Conservation (phyloP, 2,113 vertebrate genomes). For the Apodemus speciosus region DNA sequence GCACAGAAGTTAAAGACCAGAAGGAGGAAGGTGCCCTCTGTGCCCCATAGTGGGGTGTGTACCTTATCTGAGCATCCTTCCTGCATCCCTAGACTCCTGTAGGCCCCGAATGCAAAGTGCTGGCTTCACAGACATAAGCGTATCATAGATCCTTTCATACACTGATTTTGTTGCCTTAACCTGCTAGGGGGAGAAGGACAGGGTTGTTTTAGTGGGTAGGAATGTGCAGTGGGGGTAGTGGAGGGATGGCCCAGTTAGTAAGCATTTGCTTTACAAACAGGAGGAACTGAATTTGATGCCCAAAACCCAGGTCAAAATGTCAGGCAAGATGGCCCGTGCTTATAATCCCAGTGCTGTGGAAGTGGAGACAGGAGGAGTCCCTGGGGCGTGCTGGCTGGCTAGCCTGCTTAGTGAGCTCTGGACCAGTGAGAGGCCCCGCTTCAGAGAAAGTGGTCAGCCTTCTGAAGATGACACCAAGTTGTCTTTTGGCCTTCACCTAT, state of each 20-base stretch:
- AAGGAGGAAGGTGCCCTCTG: background rate
- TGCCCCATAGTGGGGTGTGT: background rate
- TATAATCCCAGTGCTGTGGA: background rate
- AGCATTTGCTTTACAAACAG: background rate
- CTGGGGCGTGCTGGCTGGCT: too few relatives aligned
- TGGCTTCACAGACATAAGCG: background rate
- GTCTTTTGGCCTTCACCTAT: background rate
- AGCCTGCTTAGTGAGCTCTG: background rate
- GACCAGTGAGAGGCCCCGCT: background rate
- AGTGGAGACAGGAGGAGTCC: background rate
- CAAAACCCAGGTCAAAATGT: background rate
- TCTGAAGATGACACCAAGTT: background rate
- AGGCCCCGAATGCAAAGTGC: background rate
- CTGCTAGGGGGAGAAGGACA: background rate
- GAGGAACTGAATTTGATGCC: background rate
- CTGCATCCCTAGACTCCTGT: background rate
- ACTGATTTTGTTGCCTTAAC: background rate
- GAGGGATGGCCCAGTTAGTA: too few relatives aligned
- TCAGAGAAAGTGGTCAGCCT: background rate
- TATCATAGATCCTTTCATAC: background rate
- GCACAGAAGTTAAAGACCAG: too few relatives aligned
- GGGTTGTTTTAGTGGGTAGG: background rate
- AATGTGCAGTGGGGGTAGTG: background rate
- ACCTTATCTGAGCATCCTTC: background rate
- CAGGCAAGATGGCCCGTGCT: background rate